Conservation (phyloP, 2,888 invertebrate species). For the Lithophane semibrunnea region DNA sequence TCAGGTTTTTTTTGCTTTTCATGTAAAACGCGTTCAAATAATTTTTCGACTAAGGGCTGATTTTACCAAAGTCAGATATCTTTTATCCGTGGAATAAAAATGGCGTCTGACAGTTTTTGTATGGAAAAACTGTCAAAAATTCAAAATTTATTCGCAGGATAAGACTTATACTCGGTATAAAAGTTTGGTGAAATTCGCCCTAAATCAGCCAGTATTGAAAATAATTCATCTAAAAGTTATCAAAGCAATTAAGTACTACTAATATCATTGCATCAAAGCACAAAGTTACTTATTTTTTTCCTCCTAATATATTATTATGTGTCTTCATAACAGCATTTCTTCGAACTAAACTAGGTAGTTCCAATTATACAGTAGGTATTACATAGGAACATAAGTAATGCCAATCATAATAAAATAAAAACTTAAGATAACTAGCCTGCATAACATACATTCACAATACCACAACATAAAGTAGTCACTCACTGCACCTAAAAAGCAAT, state of each 20-base stretch:
- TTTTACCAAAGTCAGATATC: no score
- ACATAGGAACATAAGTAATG: neutral
- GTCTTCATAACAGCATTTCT: neutral
- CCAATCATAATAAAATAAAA: constrained; percentile 20
- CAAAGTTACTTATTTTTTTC: neutral
- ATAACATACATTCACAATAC: constrained; percentile 15
- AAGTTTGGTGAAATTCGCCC: no score
- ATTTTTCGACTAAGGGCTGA: neutral
- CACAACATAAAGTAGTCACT: neutral
- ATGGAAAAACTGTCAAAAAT: no score
- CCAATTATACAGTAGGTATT: neutral
- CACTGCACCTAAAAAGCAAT: constrained; percentile 1
- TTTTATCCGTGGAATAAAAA: no score
- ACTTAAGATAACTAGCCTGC: neutral
- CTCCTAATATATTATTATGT: neutral
- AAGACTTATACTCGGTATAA: no score
- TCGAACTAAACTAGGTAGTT: neutral
- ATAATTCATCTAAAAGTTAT: neutral
- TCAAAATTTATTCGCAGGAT: no score
- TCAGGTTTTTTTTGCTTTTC: no score
- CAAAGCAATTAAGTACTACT: no score
- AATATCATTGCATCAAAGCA: neutral
- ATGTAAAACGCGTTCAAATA: no score
- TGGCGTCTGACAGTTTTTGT: no score
- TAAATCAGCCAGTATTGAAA: neutral